These are phyloP conservation scores for Dryomyza anilis DNA, from an alignment of 2,888 invertebrate genomes.

Conservation along the genomic window DNA sequence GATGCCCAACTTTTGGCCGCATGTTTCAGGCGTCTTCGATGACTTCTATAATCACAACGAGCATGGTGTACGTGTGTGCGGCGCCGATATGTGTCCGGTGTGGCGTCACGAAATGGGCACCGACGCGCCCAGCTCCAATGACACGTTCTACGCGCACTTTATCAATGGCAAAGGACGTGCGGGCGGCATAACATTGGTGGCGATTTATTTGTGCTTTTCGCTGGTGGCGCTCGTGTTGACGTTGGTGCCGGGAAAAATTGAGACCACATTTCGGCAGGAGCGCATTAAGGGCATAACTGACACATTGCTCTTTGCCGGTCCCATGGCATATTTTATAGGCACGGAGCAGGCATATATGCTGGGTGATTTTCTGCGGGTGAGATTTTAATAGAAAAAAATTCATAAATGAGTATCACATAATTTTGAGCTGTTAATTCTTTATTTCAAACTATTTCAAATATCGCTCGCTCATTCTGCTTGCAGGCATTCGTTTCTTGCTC, in stretches of 20 bases:
- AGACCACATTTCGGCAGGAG: conserved; percentile 58
- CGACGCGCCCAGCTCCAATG: conserved; percentile 30
- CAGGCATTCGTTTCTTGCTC: conserved; percentile 85
- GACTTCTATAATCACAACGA: conserved; percentile 65
- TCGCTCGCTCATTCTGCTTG: conserved; percentile 25
- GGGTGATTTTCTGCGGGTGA: conserved; percentile 80
- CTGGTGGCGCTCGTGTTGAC: conserved; percentile 61
- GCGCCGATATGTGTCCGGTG: conserved; percentile 65
- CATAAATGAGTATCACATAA: too few relatives aligned
- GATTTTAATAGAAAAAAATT: too few relatives aligned
- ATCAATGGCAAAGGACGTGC: conserved; percentile 48
- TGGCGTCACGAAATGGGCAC: conserved; percentile 40
- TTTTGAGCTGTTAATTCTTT: background rate
- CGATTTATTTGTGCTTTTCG: conserved; percentile 60
- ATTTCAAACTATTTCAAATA: background rate
- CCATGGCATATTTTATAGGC: conserved; percentile 80
- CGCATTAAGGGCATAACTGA: conserved; percentile 63
- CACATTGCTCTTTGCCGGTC: conserved; percentile 71
- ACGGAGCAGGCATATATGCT: conserved; percentile 85
- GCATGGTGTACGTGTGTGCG: conserved; percentile 66
- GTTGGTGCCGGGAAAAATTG: conserved; percentile 62
- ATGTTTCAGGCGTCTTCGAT: conserved; percentile 50
- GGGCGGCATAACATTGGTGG: conserved; percentile 51
- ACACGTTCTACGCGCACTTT: conserved; percentile 49
- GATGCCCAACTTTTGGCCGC: conserved; percentile 40